Evolutionary conservation across 1,140 invertebrate species (phyloP).

Genomic region (Calephelis virginiensis): DNA sequence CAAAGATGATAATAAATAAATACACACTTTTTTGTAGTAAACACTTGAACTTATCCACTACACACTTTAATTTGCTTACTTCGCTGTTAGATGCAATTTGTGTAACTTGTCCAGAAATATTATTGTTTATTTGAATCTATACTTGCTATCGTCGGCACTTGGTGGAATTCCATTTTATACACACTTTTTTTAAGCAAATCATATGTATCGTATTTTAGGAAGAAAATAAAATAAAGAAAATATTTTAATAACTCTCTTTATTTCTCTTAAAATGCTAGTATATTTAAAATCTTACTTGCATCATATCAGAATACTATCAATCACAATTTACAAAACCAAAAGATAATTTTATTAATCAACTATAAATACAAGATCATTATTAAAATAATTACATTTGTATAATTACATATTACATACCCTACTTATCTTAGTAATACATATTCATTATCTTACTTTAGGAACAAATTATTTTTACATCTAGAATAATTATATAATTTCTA

Average conservation of each 20-base stretch:
- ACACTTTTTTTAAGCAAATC: too few relatives aligned
- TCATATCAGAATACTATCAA: not conserved
- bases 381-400: slow-evolving; percentile 4
- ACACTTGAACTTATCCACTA: too few relatives aligned
- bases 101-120: too few relatives aligned
- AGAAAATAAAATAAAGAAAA: not conserved
- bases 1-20: too few relatives aligned
- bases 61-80: too few relatives aligned
- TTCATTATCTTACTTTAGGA: slow-evolving; percentile 30
- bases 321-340: slow-evolving; percentile 10
- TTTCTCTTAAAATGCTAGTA: slow-evolving; percentile 6
- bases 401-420: not conserved
- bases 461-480: slow-evolving; percentile 20
- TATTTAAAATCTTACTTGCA: slow-evolving; percentile 11
- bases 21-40: too few relatives aligned
- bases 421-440: slow-evolving; percentile 13
- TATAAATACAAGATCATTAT: slow-evolving; percentile 2
- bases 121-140: too few relatives aligned
- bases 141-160: too few relatives aligned
- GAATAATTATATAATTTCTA: not conserved
- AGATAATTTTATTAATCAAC: not conserved
- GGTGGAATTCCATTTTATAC: too few relatives aligned
- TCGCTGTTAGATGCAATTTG: too few relatives aligned
- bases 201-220: not conserved
- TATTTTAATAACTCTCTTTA: slow-evolving; percentile 7